A percentile compares a stretch with the other conserved stretches of the same genome.
phyloP scores from a whole-genome alignment of 2,797 vertebrate genomes.

The Alauda arvensis region DNA sequence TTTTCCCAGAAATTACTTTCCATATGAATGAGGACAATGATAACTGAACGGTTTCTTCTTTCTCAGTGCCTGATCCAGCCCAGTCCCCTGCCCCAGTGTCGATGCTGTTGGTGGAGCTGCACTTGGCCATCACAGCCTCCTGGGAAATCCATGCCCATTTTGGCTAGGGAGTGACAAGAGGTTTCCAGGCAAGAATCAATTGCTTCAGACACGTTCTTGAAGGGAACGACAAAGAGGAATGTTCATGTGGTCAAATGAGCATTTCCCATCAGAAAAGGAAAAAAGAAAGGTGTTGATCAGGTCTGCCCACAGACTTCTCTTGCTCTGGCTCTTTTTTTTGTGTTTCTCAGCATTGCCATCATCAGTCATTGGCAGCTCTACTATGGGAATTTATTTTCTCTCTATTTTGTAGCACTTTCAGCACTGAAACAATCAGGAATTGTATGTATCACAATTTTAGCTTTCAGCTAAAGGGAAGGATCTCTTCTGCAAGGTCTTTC shows the following conservation, averaged over 20 bases:
- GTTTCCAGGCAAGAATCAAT: not conserved
- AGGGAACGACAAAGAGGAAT: not conserved
- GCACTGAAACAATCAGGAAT: not conserved
- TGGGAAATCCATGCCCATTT: not conserved
- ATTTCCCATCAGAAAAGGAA: not conserved
- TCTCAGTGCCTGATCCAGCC: not conserved
- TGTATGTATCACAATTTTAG: not conserved
- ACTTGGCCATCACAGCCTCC: not conserved
- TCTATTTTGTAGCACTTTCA: not conserved
- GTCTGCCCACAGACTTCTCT: not conserved
- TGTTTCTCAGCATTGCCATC: not conserved
- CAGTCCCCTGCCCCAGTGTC: fast-evolving
- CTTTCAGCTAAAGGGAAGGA: slow-evolving; percentile 29
- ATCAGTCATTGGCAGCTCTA: slow-evolving; percentile 3
- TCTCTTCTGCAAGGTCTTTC: not conserved
- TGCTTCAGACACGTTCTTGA: not conserved
- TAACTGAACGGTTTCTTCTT: not conserved
- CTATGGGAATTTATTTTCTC: slow-evolving; percentile 32
- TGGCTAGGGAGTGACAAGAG: not conserved
- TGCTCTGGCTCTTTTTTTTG: not conserved
- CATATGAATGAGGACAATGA: not conserved
- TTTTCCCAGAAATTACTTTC: not conserved
- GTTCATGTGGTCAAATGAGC: not conserved
- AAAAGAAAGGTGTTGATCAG: not conserved
- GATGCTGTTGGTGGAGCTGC: not conserved